These are phyloP conservation scores for Scartelaos histophorus DNA, from an alignment of 2,113 vertebrate species.

Conservation along the genomic window DNA sequence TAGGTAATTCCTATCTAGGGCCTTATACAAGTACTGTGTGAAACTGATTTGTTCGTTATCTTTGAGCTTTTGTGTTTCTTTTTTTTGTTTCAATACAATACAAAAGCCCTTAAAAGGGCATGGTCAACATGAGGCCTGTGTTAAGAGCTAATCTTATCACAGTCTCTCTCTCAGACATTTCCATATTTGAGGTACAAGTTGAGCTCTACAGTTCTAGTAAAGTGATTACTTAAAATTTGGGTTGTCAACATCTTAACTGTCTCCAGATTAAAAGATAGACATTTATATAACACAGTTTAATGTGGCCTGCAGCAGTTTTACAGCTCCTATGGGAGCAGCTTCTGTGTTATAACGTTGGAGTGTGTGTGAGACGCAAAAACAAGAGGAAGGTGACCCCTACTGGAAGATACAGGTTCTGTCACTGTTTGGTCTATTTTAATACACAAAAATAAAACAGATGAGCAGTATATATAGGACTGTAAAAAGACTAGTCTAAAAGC, in stretches of 20 bases:
- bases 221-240: not conserved
- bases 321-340: not conserved
- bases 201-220: not conserved
- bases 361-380: not conserved
- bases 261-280: not conserved
- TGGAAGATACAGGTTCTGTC: not conserved
- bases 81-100: not conserved
- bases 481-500: not conserved
- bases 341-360: not conserved
- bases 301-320: constrained; percentile 30
- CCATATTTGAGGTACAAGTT: constrained; percentile 18
- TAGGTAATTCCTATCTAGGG: not conserved
- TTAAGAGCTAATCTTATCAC: constrained; percentile 16
- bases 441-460: not conserved
- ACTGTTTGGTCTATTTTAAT: not conserved
- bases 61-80: not conserved
- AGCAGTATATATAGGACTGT: not conserved
- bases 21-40: not conserved
- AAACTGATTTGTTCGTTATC: not conserved
- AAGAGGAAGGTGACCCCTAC: not conserved
- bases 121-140: constrained; percentile 17
- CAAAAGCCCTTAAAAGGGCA: constrained; percentile 10
- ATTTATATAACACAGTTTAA: constrained; percentile 25
- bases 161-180: constrained; percentile 17
- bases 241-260: not conserved